Evolutionary conservation across 1,140 invertebrate genomes (phyloP).

Genomic region (Sycophaga agraensis): DNA sequence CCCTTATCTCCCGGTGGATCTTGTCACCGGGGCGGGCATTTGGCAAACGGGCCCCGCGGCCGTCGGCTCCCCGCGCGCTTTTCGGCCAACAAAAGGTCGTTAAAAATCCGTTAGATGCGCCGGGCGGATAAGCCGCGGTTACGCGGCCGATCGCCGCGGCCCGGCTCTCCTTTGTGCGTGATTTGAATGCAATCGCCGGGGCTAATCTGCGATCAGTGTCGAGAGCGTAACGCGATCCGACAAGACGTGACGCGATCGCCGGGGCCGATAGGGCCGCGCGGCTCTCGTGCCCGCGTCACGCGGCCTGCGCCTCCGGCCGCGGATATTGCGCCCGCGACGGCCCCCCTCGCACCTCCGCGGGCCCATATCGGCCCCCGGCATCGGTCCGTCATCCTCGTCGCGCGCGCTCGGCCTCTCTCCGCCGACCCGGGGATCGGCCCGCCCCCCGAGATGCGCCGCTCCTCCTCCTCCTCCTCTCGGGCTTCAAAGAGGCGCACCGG

Average conservation of each 20-base stretch:
- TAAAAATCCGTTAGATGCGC: constrained; percentile 57
- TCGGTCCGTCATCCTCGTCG: too few relatives aligned
- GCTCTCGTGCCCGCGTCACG: too few relatives aligned
- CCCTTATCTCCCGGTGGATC: constrained; percentile 26
- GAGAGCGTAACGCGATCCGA: constrained; percentile 57
- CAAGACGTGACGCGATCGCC: constrained; percentile 53
- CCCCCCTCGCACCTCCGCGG: too few relatives aligned
- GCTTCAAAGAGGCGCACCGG: too few relatives aligned
- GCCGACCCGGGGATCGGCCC: not conserved
- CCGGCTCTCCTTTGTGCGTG: constrained; percentile 49
- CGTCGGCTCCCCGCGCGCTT: constrained; percentile 30
- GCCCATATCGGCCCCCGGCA: too few relatives aligned
- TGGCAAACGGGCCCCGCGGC: constrained; percentile 5
- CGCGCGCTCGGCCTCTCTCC: too few relatives aligned
- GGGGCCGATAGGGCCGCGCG: constrained; percentile 44
- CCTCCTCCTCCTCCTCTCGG: too few relatives aligned
- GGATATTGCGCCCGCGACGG: too few relatives aligned
- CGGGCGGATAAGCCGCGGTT: constrained; percentile 46
- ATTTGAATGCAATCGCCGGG: constrained; percentile 54
- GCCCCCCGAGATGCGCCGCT: not conserved
- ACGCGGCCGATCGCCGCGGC: too few relatives aligned
- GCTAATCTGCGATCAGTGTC: constrained; percentile 58
- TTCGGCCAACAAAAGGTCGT: constrained; percentile 55
- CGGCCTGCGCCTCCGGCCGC: not conserved
- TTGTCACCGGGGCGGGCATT: constrained; percentile 21